A percentile compares a stretch with the other conserved stretches of the same genome.
Evolutionary conservation across 2,113 vertebrate genomes (phyloP).

Genomic region (Pluvianellus socialis): DNA sequence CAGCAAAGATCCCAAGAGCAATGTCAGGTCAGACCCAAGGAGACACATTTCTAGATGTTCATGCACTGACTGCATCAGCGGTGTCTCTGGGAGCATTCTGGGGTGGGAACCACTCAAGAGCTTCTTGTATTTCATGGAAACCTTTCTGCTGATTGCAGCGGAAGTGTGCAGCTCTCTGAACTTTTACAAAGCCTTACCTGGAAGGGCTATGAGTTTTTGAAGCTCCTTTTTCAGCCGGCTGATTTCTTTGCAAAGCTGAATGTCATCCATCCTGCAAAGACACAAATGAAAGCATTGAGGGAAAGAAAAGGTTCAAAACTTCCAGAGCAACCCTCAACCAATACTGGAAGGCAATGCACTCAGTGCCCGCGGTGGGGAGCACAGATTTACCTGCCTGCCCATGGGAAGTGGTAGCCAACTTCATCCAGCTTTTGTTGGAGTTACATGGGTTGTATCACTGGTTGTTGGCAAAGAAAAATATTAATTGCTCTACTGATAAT

Average conservation of each 20-base stretch:
- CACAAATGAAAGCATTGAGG: neutral
- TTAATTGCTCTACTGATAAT: neutral
- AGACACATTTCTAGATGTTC: neutral
- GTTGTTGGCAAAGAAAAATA: neutral
- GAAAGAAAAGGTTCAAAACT: neutral
- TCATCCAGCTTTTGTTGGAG: neutral
- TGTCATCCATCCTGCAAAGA: conserved; percentile 87
- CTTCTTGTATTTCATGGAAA: neutral
- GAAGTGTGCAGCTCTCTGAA: neutral
- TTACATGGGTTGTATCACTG: neutral
- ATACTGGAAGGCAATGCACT: neutral
- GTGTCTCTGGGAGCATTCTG: neutral
- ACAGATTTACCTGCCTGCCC: neutral
- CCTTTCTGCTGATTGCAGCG: neutral
- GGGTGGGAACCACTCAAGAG: neutral
- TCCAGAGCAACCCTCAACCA: neutral
- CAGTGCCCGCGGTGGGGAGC: fast-evolving
- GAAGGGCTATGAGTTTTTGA: conserved; percentile 79
- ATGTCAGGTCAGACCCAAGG: neutral
- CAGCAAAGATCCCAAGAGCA: neutral
- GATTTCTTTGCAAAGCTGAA: conserved; percentile 90
- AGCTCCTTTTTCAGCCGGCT: conserved; percentile 87
- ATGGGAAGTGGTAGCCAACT: fast-evolving
- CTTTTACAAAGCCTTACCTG: conserved; percentile 70
- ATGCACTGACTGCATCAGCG: neutral